phyloP scores from a whole-genome alignment of 2,888 invertebrate genomes.

The Ophion ventricosus region DNA sequence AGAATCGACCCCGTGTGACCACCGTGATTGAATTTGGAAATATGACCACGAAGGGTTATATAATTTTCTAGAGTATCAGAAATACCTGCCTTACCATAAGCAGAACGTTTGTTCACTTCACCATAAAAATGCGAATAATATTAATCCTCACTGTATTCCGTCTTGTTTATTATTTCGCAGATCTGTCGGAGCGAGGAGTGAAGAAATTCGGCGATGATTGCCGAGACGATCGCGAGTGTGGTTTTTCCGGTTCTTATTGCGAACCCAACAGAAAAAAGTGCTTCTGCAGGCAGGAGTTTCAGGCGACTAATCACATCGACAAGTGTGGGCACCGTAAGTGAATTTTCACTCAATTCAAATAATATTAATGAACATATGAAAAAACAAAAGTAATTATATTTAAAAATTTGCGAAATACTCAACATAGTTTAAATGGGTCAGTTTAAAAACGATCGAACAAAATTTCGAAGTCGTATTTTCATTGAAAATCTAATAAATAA shows the following conservation, averaged over 20 bases:
- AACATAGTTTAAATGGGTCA: too few relatives aligned
- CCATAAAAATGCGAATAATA: neutral
- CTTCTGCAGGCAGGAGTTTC: slow-evolving; percentile 89
- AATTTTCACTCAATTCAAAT: neutral
- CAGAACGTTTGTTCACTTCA: neutral
- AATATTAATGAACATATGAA: neutral
- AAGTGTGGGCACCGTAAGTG: slow-evolving; percentile 93
- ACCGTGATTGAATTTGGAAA: too few relatives aligned
- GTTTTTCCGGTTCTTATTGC: slow-evolving; percentile 90
- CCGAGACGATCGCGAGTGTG: slow-evolving; percentile 88
- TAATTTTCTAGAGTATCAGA: neutral
- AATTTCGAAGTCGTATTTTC: too few relatives aligned
- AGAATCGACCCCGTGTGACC: too few relatives aligned
- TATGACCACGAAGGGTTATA: too few relatives aligned
- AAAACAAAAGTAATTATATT: neutral
- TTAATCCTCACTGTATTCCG: neutral
- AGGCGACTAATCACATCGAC: slow-evolving; percentile 92
- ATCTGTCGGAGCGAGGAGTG: slow-evolving; percentile 85
- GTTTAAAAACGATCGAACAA: too few relatives aligned
- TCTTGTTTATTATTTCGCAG: slow-evolving; percentile 78
- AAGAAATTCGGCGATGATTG: slow-evolving; percentile 92
- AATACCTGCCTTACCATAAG: neutral
- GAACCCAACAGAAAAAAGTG: slow-evolving; percentile 88
- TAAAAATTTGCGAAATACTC: neutral
- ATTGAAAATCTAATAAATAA: too few relatives aligned